Percentiles rank a stretch among this genome's conserved stretches.
These are phyloP conservation scores for Phylloscopus trochilus DNA, from an alignment of 2,113 vertebrate species.

Conservation along the genomic window DNA sequence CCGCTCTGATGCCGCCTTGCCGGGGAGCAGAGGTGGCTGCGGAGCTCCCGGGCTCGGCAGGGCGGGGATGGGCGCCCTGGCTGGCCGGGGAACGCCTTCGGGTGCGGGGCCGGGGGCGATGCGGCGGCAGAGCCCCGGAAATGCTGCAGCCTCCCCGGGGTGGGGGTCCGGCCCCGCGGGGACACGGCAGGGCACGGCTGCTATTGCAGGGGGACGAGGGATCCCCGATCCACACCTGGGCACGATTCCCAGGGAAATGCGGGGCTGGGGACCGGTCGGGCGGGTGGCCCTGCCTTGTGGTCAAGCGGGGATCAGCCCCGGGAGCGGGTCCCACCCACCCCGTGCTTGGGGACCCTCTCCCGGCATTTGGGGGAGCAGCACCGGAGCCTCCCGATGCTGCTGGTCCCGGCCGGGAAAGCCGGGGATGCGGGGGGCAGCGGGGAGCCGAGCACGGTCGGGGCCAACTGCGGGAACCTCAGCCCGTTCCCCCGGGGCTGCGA, in stretches of 20 bases:
- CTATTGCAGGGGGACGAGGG: too few relatives aligned
- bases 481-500: background rate
- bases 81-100: background rate
- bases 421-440: background rate
- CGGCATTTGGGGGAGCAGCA: background rate
- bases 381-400: background rate
- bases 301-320: too few relatives aligned
- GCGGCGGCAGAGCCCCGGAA: background rate
- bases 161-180: background rate
- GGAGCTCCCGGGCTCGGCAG: background rate
- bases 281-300: background rate
- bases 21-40: background rate
- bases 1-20: background rate
- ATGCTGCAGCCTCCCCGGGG: background rate
- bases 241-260: background rate
- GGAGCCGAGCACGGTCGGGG: background rate
- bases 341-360: background rate
- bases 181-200: background rate
- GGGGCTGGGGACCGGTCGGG: background rate
- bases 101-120: background rate
- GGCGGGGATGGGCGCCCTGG: background rate
- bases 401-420: background rate
- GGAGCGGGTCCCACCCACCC: rapidly evolving
- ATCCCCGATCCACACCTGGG: background rate
- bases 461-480: too few relatives aligned